Conservation (phyloP, 2,888 invertebrate genomes). For the Lagria hirta region DNA sequence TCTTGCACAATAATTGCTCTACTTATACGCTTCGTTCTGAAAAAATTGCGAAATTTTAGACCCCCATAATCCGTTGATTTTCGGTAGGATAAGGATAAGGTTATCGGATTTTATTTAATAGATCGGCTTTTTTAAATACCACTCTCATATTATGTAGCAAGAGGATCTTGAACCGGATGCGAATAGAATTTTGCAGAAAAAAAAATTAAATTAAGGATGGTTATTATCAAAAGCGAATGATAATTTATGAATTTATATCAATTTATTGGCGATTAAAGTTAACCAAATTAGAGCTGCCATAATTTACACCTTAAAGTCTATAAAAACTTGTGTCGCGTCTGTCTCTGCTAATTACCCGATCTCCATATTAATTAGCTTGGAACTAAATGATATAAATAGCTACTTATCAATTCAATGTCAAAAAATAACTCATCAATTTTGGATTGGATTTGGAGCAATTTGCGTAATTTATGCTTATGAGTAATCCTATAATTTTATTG, state of each 20-base stretch:
- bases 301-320: too few species aligned
- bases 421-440: too few species aligned
- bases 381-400: too few species aligned
- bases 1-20: constrained; percentile 12
- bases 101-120: constrained; percentile 1
- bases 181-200: constrained; percentile 1
- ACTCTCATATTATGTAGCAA: constrained; percentile 2
- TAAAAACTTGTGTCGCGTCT: too few species aligned
- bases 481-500: too few species aligned
- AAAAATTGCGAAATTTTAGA: constrained; percentile 3
- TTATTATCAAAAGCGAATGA: background rate
- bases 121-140: constrained; percentile 3
- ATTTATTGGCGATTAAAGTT: constrained; percentile 7
- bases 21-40: constrained; percentile 4
- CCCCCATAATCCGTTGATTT: background rate
- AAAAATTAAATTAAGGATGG: constrained; percentile 1
- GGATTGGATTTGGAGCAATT: too few species aligned
- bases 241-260: constrained; percentile 9
- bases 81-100: background rate
- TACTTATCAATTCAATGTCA: too few species aligned
- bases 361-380: too few species aligned
- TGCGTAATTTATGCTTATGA: too few species aligned
- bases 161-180: constrained; percentile 13
- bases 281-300: too few species aligned
- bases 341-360: too few species aligned